These are phyloP conservation scores for Antennarius maculatus DNA, from an alignment of 2,797 vertebrate genomes.

Conservation along the genomic window DNA sequence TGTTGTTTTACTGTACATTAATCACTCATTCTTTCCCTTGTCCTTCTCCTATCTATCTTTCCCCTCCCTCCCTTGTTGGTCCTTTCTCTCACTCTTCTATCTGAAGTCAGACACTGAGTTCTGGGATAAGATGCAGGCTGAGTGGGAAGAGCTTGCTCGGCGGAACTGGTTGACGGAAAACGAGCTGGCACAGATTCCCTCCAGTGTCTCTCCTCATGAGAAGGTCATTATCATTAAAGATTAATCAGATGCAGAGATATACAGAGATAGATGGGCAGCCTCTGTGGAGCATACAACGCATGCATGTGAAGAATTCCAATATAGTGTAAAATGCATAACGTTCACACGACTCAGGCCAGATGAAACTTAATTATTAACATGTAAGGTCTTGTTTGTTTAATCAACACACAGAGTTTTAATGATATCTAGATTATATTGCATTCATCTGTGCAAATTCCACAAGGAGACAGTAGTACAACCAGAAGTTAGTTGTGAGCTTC, in stretches of 20 bases:
- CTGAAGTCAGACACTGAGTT: conserved; percentile 97
- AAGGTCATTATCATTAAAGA: conserved; percentile 83
- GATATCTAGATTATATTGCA: too few relatives aligned
- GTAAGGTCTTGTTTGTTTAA: too few relatives aligned
- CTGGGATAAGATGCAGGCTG: conserved; percentile 99
- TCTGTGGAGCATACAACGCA: conserved; percentile 1
- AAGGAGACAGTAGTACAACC: neutral
- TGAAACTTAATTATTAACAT: too few relatives aligned
- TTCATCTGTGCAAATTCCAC: too few relatives aligned
- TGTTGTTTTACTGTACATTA: conserved; percentile 39
- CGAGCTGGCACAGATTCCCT: conserved; percentile 83
- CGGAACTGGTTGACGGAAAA: conserved; percentile 98
- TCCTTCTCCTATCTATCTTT: conserved; percentile 5
- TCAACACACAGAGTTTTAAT: too few relatives aligned
- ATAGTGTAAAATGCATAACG: neutral
- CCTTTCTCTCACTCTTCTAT: conserved; percentile 28
- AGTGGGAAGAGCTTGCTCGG: conserved; percentile 98
- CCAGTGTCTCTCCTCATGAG: conserved; percentile 90
- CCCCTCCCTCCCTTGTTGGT: neutral
- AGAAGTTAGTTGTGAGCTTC: neutral
- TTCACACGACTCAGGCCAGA: neutral
- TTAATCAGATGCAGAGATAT: conserved; percentile 5
- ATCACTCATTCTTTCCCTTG: conserved; percentile 37
- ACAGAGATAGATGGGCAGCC: neutral
- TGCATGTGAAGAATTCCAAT: neutral